Base-by-base conservation (phyloP, 2,888 invertebrate genomes). In the Diadegma fenestrale region DNA sequence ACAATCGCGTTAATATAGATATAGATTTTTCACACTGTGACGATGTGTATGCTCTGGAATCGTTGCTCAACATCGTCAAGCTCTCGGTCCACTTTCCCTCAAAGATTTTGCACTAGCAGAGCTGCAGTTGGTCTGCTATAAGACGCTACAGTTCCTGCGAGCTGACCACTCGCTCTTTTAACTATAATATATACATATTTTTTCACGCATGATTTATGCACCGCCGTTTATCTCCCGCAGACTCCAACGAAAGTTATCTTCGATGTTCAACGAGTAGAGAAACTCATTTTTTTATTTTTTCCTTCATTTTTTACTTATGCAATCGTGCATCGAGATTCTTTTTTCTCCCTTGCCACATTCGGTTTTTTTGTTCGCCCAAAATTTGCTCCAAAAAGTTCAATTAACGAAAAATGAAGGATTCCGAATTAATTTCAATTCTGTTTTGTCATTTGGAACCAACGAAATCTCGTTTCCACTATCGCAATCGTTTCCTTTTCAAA, bases 31-130 rank as follows among this genome's bases (percentile, higher is more conserved):
- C 14, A 7, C 37, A 41, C 30, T 54, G 58, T 12, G 63, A 48
- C 68, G 61, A 82, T 77, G 71, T 43, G 61, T 63, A 19, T 41
- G 48, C 69, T 41, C 41, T 80, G 77, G n/a, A 71, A 73, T 87
- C 83, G 90, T 93, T 93, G 91, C 92, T 89, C 90, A 92, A 93
- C 89, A 71, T 82, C 86, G 87, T 84, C 89, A 88, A 73, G 58
- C 86, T 80, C 82, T 86, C 89, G 92, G 90, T 93, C 91, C 90
- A 92, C 93, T 93, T 93, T 93, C 92, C 92, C 92, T 91, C 86
- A 90, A 90, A 90, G 89, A 88, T 88, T 86, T 88, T 87, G 73
- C 85, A 45, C 54, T 84, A 30, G 68, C 66, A 17, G 19, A 41
- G 33, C 68, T 73, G 48, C 51, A 45, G 51, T 45, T 30, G 17